Evolutionary conservation across 1,140 invertebrate genomes (phyloP), one percentile per base, ranked within the genome.

Genomic region (Drosophila varians): DNA sequence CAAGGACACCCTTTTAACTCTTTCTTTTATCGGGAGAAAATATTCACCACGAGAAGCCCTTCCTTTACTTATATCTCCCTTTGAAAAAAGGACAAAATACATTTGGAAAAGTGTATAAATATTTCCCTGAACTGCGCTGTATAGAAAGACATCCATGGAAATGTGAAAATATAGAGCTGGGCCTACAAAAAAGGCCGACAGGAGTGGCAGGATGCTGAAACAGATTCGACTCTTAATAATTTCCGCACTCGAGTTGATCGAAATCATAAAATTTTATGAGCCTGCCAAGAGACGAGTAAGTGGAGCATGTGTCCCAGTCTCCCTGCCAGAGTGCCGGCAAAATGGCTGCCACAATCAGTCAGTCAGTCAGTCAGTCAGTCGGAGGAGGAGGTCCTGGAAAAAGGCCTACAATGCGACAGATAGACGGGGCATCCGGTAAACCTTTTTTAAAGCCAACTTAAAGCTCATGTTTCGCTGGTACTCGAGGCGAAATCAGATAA

Each of bases 191-290:
- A 43, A 34, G 19, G 14, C 26, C n/a, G 12, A 16, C n/a, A 14
- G 34, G 43, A 23, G 54, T 71, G 38, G 74, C 83, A 88, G 82
- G 83, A 87, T 77, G 82, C 60, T 75, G 77, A 88, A 89, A 89
- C 84, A 88, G 84, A 88, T 88, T 88, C 84, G 74, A 86, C 83
- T 88, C 84, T 87, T 88, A 89, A 88, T 88, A 88, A 88, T 88
- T 88, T 88, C 84, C 84, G 84, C 84, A 88, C 84, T 88, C 83
- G 79, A 88, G 79, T 88, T 88, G 84, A 88, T 88, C 84, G 84
- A 88, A 88, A 88, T 88, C 84, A 88, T 88, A 88, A 88, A 88
- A 88, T 88, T 89, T 88, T 88, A 88, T 88, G 84, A 88, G 84
- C 68, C 69, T 69, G 70, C 78, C 71, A 89, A 83, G 76, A 86